Conservation (phyloP, 1,140 invertebrate species). For the Portunus trituberculatus region DNA sequence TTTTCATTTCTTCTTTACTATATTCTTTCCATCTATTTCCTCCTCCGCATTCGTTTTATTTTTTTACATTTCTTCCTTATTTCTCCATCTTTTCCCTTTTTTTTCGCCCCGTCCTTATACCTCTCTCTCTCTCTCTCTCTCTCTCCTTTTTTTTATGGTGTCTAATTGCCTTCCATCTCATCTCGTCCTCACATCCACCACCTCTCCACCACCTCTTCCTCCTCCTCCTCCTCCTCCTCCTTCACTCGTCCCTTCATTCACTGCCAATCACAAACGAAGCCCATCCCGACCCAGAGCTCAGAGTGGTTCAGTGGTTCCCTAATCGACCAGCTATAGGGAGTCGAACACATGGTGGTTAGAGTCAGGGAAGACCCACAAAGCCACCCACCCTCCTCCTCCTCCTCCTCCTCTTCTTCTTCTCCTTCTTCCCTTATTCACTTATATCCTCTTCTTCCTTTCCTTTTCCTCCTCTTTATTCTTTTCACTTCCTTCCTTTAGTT, state of each 20-base stretch:
- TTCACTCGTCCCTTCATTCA: neutral
- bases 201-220: too few species aligned
- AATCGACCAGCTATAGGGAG: neutral
- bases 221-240: neutral
- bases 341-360: neutral
- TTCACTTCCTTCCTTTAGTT: neutral
- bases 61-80: neutral
- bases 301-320: neutral
- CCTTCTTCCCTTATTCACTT: neutral
- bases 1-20: neutral
- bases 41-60: neutral
- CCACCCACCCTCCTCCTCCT: neutral
- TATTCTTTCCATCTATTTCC: too few species aligned
- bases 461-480: neutral
- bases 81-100: neutral
- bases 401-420: neutral
- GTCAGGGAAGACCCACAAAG: neutral
- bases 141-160: neutral
- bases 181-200: neutral
- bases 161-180: neutral
- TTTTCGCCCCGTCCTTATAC: neutral
- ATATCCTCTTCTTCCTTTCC: neutral
- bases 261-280: slow-evolving; percentile 35
- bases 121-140: neutral
- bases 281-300: neutral